These are phyloP conservation scores for Ethmia dodecea DNA, from an alignment of 2,888 invertebrate genomes.

Conservation along the genomic window DNA sequence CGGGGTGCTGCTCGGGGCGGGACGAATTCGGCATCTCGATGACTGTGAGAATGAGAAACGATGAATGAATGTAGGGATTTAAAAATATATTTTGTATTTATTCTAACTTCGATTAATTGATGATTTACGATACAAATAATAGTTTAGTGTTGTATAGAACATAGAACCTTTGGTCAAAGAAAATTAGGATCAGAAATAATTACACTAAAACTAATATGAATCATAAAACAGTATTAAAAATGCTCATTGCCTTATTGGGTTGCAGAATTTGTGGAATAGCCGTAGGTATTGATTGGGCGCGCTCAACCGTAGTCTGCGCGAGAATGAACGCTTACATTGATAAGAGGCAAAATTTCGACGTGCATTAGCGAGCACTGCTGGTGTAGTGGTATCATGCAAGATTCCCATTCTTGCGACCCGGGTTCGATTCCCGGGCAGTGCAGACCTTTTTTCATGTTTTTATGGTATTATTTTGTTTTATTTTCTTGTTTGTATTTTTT, in stretches of 20 bases:
- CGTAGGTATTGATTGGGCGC: too few species aligned
- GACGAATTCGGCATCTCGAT: slow-evolving; percentile 36
- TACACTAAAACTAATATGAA: too few species aligned
- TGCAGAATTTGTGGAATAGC: too few species aligned
- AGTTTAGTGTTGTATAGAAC: too few species aligned
- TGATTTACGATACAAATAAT: too few species aligned
- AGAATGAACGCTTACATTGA: too few species aligned
- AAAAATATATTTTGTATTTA: background rate
- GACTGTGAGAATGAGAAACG: slow-evolving; percentile 1
- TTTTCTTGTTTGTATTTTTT: slow-evolving; percentile 2
- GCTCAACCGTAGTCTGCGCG: too few species aligned
- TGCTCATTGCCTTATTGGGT: too few species aligned
- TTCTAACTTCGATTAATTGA: too few species aligned
- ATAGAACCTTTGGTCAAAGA: too few species aligned
- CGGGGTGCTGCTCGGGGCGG: slow-evolving; percentile 26
- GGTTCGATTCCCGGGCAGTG: slow-evolving; percentile 97
- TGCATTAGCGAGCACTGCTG: slow-evolving; percentile 91
- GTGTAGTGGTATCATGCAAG: slow-evolving; percentile 99
- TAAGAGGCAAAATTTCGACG: slow-evolving; percentile 18
- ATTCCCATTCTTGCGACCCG: slow-evolving; percentile 98
- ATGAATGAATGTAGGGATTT: background rate
- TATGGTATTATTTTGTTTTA: background rate
- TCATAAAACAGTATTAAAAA: too few species aligned
- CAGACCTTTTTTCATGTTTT: slow-evolving; percentile 44
- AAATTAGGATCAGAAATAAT: too few species aligned